Conservation (phyloP, 2,113 vertebrate species). For the Lathamus discolor region DNA sequence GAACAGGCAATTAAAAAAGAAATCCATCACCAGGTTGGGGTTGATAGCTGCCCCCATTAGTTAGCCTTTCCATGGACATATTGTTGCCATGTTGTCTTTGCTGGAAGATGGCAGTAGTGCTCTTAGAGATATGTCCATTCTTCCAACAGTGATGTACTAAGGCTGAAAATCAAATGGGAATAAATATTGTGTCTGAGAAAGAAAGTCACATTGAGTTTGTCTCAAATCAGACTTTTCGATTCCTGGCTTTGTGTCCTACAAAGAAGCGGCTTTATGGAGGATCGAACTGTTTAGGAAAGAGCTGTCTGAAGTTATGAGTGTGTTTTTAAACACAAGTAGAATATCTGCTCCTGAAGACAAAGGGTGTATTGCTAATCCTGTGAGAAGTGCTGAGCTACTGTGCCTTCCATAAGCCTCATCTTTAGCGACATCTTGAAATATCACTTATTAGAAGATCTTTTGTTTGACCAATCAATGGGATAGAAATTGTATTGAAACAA, state of each 20-base stretch:
- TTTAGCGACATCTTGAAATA: background rate
- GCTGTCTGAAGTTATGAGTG: background rate
- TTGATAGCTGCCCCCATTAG: background rate
- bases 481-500: background rate
- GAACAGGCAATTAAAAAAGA: background rate
- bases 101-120: background rate
- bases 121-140: accelerated
- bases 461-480: background rate
- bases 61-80: background rate
- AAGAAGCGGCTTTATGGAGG: background rate
- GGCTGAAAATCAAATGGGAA: background rate
- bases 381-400: background rate
- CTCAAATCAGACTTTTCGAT: background rate
- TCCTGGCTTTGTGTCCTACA: background rate
- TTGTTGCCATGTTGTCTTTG: background rate
- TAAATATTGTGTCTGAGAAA: background rate
- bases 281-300: background rate
- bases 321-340: background rate
- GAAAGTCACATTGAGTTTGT: background rate
- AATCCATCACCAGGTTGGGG: background rate
- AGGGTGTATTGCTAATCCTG: background rate
- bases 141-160: background rate
- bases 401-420: background rate
- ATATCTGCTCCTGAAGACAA: background rate
- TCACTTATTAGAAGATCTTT: background rate